These are phyloP conservation scores for Prolemur simus DNA, from an alignment of 2,113 vertebrate species.

Conservation along the genomic window DNA sequence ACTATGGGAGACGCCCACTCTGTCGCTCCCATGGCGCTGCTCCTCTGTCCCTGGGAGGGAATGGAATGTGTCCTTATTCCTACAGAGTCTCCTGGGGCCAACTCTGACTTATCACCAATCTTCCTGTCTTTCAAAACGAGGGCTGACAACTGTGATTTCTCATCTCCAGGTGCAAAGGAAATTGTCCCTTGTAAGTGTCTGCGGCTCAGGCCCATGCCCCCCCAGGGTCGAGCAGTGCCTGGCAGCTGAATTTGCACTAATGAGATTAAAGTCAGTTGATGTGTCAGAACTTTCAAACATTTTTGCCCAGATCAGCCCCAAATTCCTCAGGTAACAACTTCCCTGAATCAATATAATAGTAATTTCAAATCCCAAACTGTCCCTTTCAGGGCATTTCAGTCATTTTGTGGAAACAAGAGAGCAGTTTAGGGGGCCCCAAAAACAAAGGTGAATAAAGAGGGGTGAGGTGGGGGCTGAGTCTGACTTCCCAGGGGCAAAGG, in stretches of 20 bases:
- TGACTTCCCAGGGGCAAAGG: background rate
- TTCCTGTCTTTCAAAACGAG: slow-evolving; percentile 65
- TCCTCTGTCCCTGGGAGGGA: background rate
- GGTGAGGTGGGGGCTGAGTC: background rate
- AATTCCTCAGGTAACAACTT: slow-evolving; percentile 63
- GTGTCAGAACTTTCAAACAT: slow-evolving; percentile 39
- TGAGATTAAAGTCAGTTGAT: slow-evolving; percentile 71
- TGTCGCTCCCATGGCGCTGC: background rate
- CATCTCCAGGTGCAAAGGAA: slow-evolving; percentile 78
- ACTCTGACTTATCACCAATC: slow-evolving; percentile 57
- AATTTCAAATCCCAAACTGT: slow-evolving; percentile 56
- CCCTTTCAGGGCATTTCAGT: slow-evolving; percentile 49
- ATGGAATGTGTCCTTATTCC: slow-evolving; percentile 44
- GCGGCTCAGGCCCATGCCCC: background rate
- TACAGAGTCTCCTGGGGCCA: background rate
- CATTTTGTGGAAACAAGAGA: background rate
- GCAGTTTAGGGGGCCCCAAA: background rate
- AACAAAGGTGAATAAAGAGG: background rate
- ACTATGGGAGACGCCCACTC: background rate
- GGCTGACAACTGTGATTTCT: slow-evolving; percentile 72
- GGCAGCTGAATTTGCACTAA: slow-evolving; percentile 66
- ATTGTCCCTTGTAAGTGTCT: slow-evolving; percentile 63
- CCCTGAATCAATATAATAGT: slow-evolving; percentile 15
- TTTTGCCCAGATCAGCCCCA: slow-evolving; percentile 45
- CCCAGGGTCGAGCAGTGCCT: slow-evolving; percentile 21